phyloP scores from a whole-genome alignment of 2,888 invertebrate species.

The Pilophorus perplexus region DNA sequence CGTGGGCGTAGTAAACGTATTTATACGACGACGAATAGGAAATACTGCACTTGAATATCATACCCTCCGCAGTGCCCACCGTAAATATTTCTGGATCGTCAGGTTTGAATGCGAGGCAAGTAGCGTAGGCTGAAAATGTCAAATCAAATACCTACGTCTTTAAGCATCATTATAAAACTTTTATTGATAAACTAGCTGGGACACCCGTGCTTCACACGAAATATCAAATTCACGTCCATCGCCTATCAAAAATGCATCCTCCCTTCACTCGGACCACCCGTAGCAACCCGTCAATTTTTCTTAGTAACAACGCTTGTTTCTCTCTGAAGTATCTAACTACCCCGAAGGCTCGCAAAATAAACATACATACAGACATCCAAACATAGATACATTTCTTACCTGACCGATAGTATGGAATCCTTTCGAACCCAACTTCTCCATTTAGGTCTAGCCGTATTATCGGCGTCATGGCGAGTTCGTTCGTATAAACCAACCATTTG shows the following conservation, averaged over 20 bases:
- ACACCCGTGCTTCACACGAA: too few relatives aligned
- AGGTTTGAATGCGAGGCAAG: constrained; percentile 77
- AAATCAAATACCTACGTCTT: neutral
- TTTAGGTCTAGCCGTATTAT: constrained; percentile 66
- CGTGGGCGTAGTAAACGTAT: constrained; percentile 72
- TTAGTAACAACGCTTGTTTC: too few relatives aligned
- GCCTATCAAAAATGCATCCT: too few relatives aligned
- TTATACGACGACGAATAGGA: constrained; percentile 74
- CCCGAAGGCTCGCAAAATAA: too few relatives aligned
- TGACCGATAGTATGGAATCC: constrained; percentile 17
- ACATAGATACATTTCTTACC: too few relatives aligned
- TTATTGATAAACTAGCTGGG: too few relatives aligned
- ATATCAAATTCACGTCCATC: too few relatives aligned
- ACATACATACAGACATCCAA: neutral
- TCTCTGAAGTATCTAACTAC: too few relatives aligned
- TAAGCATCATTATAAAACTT: too few relatives aligned
- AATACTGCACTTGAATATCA: constrained; percentile 87
- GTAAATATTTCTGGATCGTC: constrained; percentile 75
- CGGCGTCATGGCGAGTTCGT: constrained; percentile 72
- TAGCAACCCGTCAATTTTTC: too few relatives aligned
- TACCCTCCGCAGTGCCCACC: constrained; percentile 90
- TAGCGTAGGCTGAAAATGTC: constrained; percentile 18
- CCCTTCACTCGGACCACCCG: too few relatives aligned
- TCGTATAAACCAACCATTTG: constrained; percentile 82
- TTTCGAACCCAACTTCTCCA: constrained; percentile 8